Base-by-base conservation (phyloP, 64 coral and sea anemone species). In the Cladopsammia gracilis region DNA sequence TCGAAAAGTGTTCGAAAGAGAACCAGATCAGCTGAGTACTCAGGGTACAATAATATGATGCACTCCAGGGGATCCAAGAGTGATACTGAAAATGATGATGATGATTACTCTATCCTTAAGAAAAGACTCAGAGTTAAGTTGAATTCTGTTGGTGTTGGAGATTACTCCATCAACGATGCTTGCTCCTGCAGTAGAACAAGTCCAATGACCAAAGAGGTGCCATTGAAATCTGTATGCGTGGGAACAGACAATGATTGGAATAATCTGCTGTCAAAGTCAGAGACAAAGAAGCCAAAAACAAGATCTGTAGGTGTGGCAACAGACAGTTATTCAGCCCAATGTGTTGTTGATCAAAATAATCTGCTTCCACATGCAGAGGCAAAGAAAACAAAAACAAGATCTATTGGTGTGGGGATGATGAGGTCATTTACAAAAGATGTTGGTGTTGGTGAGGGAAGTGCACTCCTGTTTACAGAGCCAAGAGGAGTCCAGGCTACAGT, bases 351-450 rank as follows among this genome's bases (percentile, higher is more conserved):
- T 59, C 4, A 7, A 5, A 62, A 50, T 67, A 51, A 19, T 13
- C 15, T 48, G 4, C 23, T 3, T 18, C 80, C n/a, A 24, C 15
- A 1, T 12, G n/a, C 0, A 66, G 44, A 67, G 22, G 61, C 6
- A 13, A 66, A 67, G 61, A 84, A 68, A 52, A 43, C 61, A 23
- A 67, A 82, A 49, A 99, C 97, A 45, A 87, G 97, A 68, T 98
- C 97, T 4, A 78, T 99, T 67, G 98, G 98, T 76, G 94, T 99
- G 67, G 98, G 94, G 9, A 93, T 91, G 91, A 96, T 96, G 45
- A 88, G 91, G 9, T 96, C 91, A 19, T 99, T 96, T 73, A 91
- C 88, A 22, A 99, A 91, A 43, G 94, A 96, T 23, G 45, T 64
- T 68, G 95, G 94, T 64, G 94, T 94, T 7, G 98, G 98, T 6